These are phyloP conservation scores for Oreohelix idahoensis DNA, from an alignment of 1,140 invertebrate species.

Conservation along the genomic window DNA sequence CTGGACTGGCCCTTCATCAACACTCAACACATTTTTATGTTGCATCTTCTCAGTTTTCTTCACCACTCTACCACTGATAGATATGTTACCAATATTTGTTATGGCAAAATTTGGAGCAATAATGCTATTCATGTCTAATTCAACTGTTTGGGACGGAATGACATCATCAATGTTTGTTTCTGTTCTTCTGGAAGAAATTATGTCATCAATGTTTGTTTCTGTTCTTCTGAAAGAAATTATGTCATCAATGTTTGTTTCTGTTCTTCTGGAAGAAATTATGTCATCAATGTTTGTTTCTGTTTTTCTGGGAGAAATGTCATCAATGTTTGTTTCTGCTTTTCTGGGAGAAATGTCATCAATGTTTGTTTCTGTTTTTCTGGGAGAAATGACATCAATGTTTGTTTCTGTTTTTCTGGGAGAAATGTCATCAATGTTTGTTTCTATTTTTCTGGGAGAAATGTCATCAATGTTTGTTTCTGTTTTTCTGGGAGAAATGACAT, in stretches of 20 bases:
- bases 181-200: background rate
- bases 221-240: background rate
- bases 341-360: background rate
- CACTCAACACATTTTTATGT: background rate
- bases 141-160: background rate
- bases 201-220: conserved; percentile 6
- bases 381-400: background rate
- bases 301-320: background rate
- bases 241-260: conserved; percentile 15
- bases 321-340: background rate
- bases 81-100: background rate
- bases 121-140: background rate
- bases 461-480: conserved; percentile 4
- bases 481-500: background rate
- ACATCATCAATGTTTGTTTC: conserved; percentile 15
- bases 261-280: background rate
- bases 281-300: background rate
- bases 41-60: background rate
- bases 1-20: conserved; percentile 40
- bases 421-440: background rate
- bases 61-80: background rate
- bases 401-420: background rate
- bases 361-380: background rate
- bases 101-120: background rate
- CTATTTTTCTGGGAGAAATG: background rate